Base-by-base conservation (phyloP, 1,140 invertebrate species). In the Micrasema minimum region DNA sequence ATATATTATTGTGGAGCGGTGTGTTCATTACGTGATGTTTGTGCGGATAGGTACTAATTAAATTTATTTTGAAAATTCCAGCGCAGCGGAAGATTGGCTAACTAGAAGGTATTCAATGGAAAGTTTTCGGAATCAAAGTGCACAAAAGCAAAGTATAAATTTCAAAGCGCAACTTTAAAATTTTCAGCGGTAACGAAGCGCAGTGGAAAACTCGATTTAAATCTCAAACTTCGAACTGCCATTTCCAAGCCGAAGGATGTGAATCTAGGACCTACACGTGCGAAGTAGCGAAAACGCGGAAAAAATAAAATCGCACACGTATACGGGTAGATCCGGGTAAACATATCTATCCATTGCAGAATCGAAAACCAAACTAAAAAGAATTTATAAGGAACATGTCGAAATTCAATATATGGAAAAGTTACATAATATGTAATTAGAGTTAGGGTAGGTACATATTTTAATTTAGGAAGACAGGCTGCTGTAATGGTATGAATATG, bases 111-210 rank as follows among this genome's bases (percentile, higher is more conserved):
- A n/a, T 45, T 16, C 0, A 16, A 45, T 14, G 18, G 18, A 0
- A n/a, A 45, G 6, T 6, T 14, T 3, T 12, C 41, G 16, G 18
- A 45, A 45, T 45, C 20, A 50, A 18, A 50, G 50, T 23, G 20
- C 50, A 51, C 18, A 48, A 16, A 12, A 48, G 50, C 50, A 18
- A 12, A 45, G 20, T 51, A 22, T 22, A 51, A 51, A 51, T 51
- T 51, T 7, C 22, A 12, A 22, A 26, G 18, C 18, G n/a, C 50
- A 22, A 51, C 50, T 51, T 51, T 11, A 12, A 51, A 23, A 51
- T 2, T 26, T 18, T 23, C 18, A 22, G 26, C 26, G 20, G 50
- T 51, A 26, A 51, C 18, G 18, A 51, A 51, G 3, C 50, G 22
- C n/a, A 51, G 12, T 51, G 18, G 18, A 51, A 22, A 51, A 51